Evolutionary conservation across 2,797 vertebrate species (phyloP).

Genomic region (Acipenser ruthenus): DNA sequence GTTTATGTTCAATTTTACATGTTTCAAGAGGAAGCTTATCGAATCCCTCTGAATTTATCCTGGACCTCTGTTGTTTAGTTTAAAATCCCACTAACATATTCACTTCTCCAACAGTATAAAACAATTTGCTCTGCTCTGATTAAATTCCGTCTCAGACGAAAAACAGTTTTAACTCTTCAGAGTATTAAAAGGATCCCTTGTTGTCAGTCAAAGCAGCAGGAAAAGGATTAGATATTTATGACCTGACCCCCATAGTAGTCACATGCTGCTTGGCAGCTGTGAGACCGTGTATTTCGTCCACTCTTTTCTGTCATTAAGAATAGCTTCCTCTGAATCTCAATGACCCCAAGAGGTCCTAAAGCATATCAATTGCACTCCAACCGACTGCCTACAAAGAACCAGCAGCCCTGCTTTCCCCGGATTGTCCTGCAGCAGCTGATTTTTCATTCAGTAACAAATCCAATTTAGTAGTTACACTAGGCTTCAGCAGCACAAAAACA

Average conservation of each 20-base stretch:
- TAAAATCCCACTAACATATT: not conserved
- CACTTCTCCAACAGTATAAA: not conserved
- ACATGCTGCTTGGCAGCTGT: constrained; percentile 73
- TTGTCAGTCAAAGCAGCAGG: constrained; percentile 67
- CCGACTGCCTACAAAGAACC: constrained; percentile 68
- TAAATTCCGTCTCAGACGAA: not conserved
- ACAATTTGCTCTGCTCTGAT: constrained; percentile 6
- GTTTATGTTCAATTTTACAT: too few relatives aligned
- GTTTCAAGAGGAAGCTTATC: too few relatives aligned
- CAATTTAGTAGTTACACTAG: constrained; percentile 77
- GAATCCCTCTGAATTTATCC: not conserved
- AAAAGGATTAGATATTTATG: constrained; percentile 69
- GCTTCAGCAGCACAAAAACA: constrained; percentile 44
- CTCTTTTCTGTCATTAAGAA: constrained; percentile 59
- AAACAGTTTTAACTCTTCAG: constrained; percentile 45
- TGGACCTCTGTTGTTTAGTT: not conserved
- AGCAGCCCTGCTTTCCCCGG: constrained; percentile 65
- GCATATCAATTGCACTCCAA: constrained; percentile 81
- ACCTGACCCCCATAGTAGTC: constrained; percentile 60
- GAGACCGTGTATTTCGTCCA: constrained; percentile 54
- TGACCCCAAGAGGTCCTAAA: constrained; percentile 71
- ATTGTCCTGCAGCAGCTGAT: constrained; percentile 73
- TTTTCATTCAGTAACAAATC: constrained; percentile 82
- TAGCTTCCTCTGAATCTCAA: constrained; percentile 76
- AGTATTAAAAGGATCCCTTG: constrained; percentile 49